Evolutionary conservation across 2,113 vertebrate species (phyloP), one percentile per base, ranked within the genome.

Genomic region (Heterochromis multidens): DNA sequence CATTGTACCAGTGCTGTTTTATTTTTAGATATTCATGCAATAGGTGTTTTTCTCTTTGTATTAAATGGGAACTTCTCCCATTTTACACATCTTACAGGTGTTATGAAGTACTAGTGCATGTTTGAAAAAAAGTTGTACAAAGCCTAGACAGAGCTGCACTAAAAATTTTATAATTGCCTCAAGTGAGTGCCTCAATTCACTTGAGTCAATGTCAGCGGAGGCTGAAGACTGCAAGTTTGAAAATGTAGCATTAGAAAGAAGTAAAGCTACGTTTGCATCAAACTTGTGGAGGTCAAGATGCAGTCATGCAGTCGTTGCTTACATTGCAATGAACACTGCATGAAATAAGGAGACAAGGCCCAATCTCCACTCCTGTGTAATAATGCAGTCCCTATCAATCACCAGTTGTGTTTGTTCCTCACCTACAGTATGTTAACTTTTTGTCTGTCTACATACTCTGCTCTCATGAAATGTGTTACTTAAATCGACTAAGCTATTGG

Each of bases 401-500:
- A 63, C 7, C 37, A 37, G 43, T 61, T 14, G 17, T 52, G 67
- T 49, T 23, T 82, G 33, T 43, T 57, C 12, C 19, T 40, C 33
- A 29, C 52, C 12, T 27, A n/a, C 23, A 59, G 3, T 7, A 19
- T 17, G 63, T 21, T 23, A 79, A 40, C 8, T 77, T 70, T 80
- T 14, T 62, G 54, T 33, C 3, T 23, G 17, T 17, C 56, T 58
- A 67, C 61, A 19, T 23, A 49, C 4, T 77, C n/a, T 77, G 46
- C 56, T 58, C 43, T 84, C 25, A 7, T 31, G 21, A 78, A 82
- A 82, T 49, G 49, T 79, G 40, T 77, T 78, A 62, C 78, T 49
- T 81, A 17, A 82, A 80, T 60, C 3, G 23, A 84, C 19, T 81
- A 78, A 86, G 84, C 77, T 52, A 25, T 77, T 80, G 74, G 87